Evolutionary conservation across 2,888 invertebrate species (phyloP).

Genomic region (Nomada fabriciana): DNA sequence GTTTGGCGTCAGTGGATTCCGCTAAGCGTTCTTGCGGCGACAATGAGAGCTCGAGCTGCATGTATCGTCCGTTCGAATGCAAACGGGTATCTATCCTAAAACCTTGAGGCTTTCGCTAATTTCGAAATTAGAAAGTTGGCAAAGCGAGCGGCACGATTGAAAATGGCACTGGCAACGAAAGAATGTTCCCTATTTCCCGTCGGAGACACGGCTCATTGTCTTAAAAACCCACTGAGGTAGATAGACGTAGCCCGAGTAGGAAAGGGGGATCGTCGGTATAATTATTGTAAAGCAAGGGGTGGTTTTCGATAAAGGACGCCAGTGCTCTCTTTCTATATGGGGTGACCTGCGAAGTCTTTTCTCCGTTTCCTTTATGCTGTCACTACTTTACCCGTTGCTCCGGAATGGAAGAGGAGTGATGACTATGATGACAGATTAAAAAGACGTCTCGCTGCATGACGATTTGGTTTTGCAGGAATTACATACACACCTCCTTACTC

Average conservation of each 20-base stretch:
- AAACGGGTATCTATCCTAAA: background rate
- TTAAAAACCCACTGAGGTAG: conserved; percentile 76
- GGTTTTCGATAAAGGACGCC: conserved; percentile 68
- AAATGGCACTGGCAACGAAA: conserved; percentile 64
- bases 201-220: conserved; percentile 77
- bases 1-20: background rate
- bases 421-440: conserved; percentile 11
- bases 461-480: conserved; percentile 5
- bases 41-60: background rate
- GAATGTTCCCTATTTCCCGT: conserved; percentile 64
- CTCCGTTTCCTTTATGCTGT: conserved; percentile 22
- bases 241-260: conserved; percentile 60
- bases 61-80: background rate
- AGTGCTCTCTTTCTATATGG: conserved; percentile 43
- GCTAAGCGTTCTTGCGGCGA: background rate
- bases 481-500: background rate
- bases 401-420: conserved; percentile 11
- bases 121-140: conserved; percentile 81
- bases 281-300: conserved; percentile 75
- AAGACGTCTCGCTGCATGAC: background rate
- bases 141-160: conserved; percentile 75
- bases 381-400: conserved; percentile 16
- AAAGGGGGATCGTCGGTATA: conserved; percentile 70
- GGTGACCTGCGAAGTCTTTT: conserved; percentile 58
- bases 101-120: conserved; percentile 69